These are phyloP conservation scores for Rhopalosiphum padi DNA, from an alignment of 1,140 invertebrate genomes.

Conservation along the genomic window DNA sequence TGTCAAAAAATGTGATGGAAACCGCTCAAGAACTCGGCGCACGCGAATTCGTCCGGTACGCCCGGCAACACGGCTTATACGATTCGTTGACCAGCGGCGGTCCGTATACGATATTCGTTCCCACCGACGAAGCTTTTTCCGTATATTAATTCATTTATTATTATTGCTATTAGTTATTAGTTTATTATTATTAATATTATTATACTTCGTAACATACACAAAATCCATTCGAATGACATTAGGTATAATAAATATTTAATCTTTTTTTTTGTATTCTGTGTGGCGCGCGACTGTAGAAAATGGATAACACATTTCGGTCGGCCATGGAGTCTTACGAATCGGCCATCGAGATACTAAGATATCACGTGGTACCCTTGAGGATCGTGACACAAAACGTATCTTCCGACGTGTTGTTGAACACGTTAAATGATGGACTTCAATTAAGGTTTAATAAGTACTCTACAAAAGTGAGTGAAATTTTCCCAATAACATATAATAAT, in stretches of 20 bases:
- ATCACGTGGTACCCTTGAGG: slow-evolving; percentile 65
- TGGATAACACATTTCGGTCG: neutral
- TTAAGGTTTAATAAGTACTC: slow-evolving; percentile 49
- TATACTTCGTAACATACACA: no score
- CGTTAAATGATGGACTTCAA: slow-evolving; percentile 61
- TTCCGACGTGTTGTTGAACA: slow-evolving; percentile 63
- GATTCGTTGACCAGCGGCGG: slow-evolving; percentile 63
- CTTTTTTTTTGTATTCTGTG: neutral
- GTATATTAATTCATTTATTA: slow-evolving; percentile 59
- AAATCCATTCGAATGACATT: neutral
- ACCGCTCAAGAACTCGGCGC: slow-evolving; percentile 67
- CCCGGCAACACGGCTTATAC: slow-evolving; percentile 64
- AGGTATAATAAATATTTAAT: neutral
- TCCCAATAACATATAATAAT: neutral
- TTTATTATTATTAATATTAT: no score
- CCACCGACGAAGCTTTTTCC: slow-evolving; percentile 67
- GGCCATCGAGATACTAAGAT: slow-evolving; percentile 64
- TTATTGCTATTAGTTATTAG: neutral
- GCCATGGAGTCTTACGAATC: slow-evolving; percentile 35
- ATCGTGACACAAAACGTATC: slow-evolving; percentile 64
- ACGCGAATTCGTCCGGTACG: slow-evolving; percentile 64
- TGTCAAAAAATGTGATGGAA: slow-evolving; percentile 65
- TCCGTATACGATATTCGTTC: slow-evolving; percentile 68
- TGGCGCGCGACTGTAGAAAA: neutral
- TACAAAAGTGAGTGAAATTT: slow-evolving; percentile 14